Conservation (phyloP, 2,113 vertebrate genomes). For the Deroptyus accipitrinus region DNA sequence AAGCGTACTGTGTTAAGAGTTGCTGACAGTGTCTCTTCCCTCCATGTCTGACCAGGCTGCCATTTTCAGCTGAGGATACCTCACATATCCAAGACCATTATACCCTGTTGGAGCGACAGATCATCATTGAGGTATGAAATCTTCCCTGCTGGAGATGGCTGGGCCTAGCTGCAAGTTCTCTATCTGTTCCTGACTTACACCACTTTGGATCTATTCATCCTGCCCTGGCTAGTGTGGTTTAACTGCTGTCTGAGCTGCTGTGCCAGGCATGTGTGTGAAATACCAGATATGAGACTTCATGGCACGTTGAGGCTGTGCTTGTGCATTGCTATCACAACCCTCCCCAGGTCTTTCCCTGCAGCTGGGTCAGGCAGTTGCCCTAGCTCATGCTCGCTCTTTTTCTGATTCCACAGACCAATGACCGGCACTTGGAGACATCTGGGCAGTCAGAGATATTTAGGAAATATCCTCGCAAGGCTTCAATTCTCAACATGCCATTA, state of each 20-base stretch:
- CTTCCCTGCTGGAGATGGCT: background rate
- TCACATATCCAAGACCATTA: constrained; percentile 91
- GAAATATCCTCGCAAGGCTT: constrained; percentile 90
- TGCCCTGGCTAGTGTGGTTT: background rate
- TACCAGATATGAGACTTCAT: background rate
- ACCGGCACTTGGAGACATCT: constrained; percentile 78
- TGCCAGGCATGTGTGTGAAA: background rate
- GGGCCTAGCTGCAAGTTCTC: background rate
- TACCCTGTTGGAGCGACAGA: constrained; percentile 92
- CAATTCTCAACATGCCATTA: constrained; percentile 93
- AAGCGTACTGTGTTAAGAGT: background rate
- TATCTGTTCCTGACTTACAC: background rate
- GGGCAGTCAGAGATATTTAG: constrained; percentile 88
- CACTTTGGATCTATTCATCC: background rate
- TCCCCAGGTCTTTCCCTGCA: background rate
- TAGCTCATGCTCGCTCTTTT: background rate
- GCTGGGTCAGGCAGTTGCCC: background rate
- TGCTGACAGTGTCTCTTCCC: background rate
- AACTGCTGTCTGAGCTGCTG: background rate
- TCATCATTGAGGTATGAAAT: constrained; percentile 89
- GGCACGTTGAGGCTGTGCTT: background rate
- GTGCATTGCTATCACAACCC: background rate
- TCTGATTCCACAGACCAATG: constrained; percentile 76
- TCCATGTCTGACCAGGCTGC: constrained; percentile 77
- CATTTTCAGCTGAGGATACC: constrained; percentile 87